Evolutionary conservation across 2,113 vertebrate genomes (phyloP).

Genomic region (Mesembrinibis cayennensis): DNA sequence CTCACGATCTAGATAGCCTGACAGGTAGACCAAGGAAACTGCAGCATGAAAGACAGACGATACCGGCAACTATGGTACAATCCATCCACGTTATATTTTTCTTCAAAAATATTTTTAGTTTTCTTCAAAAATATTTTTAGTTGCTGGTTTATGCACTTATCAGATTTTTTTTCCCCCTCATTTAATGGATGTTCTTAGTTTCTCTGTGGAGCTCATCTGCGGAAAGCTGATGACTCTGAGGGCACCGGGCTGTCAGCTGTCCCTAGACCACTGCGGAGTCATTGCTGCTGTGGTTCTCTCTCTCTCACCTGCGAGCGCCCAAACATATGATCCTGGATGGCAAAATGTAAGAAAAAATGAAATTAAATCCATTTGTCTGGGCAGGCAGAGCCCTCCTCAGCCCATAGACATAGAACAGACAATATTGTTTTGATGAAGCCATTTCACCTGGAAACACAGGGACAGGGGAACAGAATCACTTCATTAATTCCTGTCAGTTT

Average conservation of each 20-base stretch:
- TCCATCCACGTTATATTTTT: background rate
- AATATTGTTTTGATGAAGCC: background rate
- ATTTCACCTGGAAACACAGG: background rate
- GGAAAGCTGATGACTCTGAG: background rate
- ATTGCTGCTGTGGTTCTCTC: background rate
- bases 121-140: too few relatives aligned
- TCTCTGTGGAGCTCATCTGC: background rate
- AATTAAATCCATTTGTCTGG: background rate
- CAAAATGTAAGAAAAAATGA: background rate
- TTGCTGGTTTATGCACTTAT: background rate
- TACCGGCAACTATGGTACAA: background rate
- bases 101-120: too few relatives aligned
- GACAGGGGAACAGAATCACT: background rate
- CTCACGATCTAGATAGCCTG: background rate
- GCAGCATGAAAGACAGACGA: background rate
- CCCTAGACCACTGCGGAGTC: background rate
- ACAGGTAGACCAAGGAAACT: background rate
- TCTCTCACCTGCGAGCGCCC: background rate
- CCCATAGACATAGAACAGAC: background rate
- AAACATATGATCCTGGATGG: background rate
- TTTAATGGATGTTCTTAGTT: background rate
- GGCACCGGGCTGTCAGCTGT: background rate
- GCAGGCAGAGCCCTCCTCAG: background rate
- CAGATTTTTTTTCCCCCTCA: background rate
- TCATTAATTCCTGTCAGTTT: constrained; percentile 31